These are phyloP conservation scores for Matsumyia berberina DNA, from an alignment of 2,888 invertebrate genomes.

Conservation along the genomic window DNA sequence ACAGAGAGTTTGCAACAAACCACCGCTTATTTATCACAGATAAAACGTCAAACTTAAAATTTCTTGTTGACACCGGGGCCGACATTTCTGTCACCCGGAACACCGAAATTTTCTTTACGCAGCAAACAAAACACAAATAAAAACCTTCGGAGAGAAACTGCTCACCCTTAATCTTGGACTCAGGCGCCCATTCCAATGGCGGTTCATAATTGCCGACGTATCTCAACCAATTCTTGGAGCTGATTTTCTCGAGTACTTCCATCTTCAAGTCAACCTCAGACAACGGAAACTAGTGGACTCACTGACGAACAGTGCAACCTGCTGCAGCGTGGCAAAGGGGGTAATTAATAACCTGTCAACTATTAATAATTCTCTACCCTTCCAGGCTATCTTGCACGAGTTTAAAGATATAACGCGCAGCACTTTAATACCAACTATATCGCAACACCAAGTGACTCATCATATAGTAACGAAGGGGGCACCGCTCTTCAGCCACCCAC, in stretches of 20 bases:
- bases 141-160: neutral
- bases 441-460: constrained; percentile 35
- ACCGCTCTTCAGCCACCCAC: constrained; percentile 50
- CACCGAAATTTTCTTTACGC: constrained; percentile 1
- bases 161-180: too few relatives aligned
- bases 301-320: neutral
- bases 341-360: constrained; percentile 2
- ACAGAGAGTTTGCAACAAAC: too few relatives aligned
- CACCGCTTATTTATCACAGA: too few relatives aligned
- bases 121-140: neutral
- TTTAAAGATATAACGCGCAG: constrained; percentile 1
- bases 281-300: neutral
- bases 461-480: constrained; percentile 67
- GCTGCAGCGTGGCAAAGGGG: neutral
- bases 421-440: neutral
- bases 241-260: constrained; percentile 52
- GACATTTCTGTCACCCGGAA: neutral
- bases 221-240: constrained; percentile 57
- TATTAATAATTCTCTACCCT: constrained; percentile 30
- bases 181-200: constrained; percentile 2
- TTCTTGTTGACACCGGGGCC: too few relatives aligned
- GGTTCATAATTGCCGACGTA: constrained; percentile 56
- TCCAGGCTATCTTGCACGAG: constrained; percentile 41
- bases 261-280: constrained; percentile 19
- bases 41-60: too few relatives aligned